These are phyloP conservation scores for Rhynchomys soricoides DNA, from an alignment of 2,113 vertebrate species.

Conservation along the genomic window DNA sequence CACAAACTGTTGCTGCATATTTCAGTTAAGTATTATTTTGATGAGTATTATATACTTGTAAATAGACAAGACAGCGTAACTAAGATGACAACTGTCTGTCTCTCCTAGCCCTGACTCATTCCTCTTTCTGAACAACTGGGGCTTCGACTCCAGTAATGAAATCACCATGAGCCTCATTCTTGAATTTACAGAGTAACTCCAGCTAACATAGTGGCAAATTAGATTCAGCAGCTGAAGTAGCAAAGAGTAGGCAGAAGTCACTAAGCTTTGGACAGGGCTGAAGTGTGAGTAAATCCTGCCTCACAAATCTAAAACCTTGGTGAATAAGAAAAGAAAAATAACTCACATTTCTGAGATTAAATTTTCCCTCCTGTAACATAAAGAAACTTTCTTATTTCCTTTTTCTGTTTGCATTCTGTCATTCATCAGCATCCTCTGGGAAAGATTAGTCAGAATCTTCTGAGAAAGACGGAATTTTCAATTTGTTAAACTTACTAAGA, in stretches of 20 bases:
- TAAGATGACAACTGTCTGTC: neutral
- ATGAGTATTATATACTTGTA: neutral
- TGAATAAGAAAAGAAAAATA: neutral
- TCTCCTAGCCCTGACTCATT: neutral
- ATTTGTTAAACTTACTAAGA: neutral
- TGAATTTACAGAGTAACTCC: neutral
- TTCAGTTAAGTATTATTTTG: neutral
- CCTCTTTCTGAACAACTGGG: neutral
- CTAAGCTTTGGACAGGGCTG: neutral
- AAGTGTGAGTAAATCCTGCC: neutral
- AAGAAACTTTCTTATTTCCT: neutral
- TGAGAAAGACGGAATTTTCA: neutral
- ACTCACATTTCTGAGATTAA: neutral
- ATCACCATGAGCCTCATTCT: neutral
- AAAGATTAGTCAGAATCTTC: neutral
- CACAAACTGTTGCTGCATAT: neutral
- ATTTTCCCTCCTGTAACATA: conserved; percentile 10
- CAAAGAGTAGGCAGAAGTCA: neutral
- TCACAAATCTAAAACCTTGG: neutral
- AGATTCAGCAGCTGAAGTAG: neutral
- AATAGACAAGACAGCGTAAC: neutral
- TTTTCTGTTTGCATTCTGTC: neutral
- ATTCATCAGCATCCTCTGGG: neutral
- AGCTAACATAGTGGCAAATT: neutral
- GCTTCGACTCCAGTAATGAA: neutral